Conservation (phyloP, 2,113 vertebrate genomes). For the Fregetta grallaria region DNA sequence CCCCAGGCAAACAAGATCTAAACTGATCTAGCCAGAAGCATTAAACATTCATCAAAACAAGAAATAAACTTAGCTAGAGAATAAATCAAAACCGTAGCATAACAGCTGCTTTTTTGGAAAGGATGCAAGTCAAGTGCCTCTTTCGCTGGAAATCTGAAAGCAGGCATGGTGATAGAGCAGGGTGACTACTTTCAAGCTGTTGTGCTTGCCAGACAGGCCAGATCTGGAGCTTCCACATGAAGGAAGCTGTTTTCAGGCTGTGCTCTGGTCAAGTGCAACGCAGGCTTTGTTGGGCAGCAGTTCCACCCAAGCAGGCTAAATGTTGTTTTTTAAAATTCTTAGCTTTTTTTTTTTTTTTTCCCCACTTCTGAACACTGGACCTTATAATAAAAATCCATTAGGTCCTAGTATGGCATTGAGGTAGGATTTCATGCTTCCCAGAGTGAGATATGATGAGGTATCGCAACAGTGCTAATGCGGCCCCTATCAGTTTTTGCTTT, state of each 20-base stretch:
- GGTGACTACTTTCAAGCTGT: background rate
- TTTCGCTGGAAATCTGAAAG: background rate
- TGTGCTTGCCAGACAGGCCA: background rate
- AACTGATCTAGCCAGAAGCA: slow-evolving; percentile 10
- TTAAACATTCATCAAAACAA: slow-evolving; percentile 40
- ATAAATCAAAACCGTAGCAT: background rate
- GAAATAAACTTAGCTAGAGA: slow-evolving; percentile 1
- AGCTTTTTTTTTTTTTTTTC: background rate
- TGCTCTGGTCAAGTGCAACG: background rate
- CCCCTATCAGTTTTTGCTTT: background rate
- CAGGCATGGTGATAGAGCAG: background rate
- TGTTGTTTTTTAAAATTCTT: background rate
- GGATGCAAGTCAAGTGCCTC: background rate
- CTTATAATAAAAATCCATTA: background rate
- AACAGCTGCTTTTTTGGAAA: background rate
- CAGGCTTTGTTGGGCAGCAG: background rate
- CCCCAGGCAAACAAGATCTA: background rate
- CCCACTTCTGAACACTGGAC: background rate
- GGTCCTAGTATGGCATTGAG: background rate
- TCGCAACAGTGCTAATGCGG: background rate
- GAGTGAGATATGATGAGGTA: background rate
- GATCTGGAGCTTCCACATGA: background rate
- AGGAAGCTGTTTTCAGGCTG: background rate
- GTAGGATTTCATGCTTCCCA: background rate
- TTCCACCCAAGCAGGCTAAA: background rate